A percentile compares a stretch with the other conserved stretches of the same genome.
phyloP scores from a whole-genome alignment of 2,888 invertebrate genomes.

The Pinctada fucata region DNA sequence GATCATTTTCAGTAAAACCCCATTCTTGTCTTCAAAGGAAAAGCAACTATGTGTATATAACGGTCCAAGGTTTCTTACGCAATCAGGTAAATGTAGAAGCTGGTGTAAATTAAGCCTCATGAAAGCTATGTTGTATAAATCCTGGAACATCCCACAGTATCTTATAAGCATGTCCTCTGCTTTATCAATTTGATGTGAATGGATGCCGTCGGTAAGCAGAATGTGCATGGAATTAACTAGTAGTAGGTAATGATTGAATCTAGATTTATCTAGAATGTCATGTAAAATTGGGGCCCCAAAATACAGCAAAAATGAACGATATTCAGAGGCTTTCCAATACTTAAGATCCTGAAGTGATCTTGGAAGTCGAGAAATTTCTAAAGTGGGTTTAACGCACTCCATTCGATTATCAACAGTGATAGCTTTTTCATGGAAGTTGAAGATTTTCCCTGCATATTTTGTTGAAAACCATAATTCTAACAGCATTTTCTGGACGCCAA shows the following conservation, averaged over 20 bases:
- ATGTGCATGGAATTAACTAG: constrained; percentile 17
- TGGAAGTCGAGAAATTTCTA: not conserved
- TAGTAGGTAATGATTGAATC: constrained; percentile 9
- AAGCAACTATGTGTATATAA: constrained; percentile 47
- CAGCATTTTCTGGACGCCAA: constrained; percentile 19
- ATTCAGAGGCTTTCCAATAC: constrained; percentile 26
- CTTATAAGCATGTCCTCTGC: constrained; percentile 21
- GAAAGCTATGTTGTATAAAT: constrained; percentile 13
- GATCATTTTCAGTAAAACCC: constrained; percentile 40
- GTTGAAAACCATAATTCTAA: too few relatives aligned
- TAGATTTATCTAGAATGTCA: not conserved
- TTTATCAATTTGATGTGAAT: constrained; percentile 19
- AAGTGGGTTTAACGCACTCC: not conserved
- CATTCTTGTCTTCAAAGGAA: constrained; percentile 48
- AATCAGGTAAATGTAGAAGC: constrained; percentile 43
- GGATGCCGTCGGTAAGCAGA: constrained; percentile 23
- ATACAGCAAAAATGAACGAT: constrained; percentile 9
- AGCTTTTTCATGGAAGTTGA: not conserved
- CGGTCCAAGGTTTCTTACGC: constrained; percentile 44
- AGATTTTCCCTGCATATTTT: not conserved
- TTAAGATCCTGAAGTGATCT: not conserved
- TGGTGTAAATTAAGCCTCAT: constrained; percentile 48
- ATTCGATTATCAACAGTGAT: constrained; percentile 7
- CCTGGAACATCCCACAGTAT: constrained; percentile 24
- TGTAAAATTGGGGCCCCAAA: not conserved